A percentile compares a stretch with the other conserved stretches of the same genome.
phyloP scores from a whole-genome alignment of 2,797 vertebrate genomes.

The Bradypodion pumilum region DNA sequence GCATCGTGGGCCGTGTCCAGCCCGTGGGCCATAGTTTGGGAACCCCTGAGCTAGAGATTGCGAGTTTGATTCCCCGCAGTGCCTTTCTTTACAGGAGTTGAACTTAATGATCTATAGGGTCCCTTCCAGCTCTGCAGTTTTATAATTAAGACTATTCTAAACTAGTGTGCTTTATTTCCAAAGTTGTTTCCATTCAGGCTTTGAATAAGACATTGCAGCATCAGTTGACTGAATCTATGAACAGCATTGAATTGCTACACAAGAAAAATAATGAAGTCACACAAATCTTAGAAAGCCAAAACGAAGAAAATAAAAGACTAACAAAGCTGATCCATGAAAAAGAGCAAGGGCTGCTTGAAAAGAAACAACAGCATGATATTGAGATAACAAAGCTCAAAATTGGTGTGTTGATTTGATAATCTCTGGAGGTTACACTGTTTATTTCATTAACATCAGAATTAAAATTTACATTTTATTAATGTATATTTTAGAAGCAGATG shows the following conservation, averaged over 20 bases:
- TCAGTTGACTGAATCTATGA: slow-evolving; percentile 78
- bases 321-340: slow-evolving; percentile 75
- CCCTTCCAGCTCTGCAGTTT: too few species aligned
- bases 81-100: too few species aligned
- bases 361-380: slow-evolving; percentile 75
- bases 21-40: too few species aligned
- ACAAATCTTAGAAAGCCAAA: slow-evolving; percentile 75
- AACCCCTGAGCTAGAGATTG: too few species aligned
- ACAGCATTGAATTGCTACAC: slow-evolving; percentile 79
- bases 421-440: slow-evolving; percentile 12
- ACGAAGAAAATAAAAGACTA: slow-evolving; percentile 74
- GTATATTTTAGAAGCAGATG: slow-evolving; percentile 71
- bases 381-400: slow-evolving; percentile 75
- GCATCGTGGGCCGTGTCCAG: too few species aligned
- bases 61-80: too few species aligned
- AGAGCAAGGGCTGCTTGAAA: slow-evolving; percentile 76
- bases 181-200: slow-evolving; percentile 80
- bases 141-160: too few species aligned
- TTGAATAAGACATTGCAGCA: slow-evolving; percentile 79
- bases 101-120: too few species aligned
- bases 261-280: slow-evolving; percentile 81
- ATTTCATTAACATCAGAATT: slow-evolving; percentile 24
- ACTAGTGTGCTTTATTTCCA: slow-evolving; percentile 47
- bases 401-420: slow-evolving; percentile 75
- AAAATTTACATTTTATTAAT: slow-evolving; percentile 10